A percentile compares a stretch with the other conserved stretches of the same genome.
These are phyloP conservation scores for Pelvicachromis taeniatus DNA, from an alignment of 2,113 vertebrate genomes.

Conservation along the genomic window DNA sequence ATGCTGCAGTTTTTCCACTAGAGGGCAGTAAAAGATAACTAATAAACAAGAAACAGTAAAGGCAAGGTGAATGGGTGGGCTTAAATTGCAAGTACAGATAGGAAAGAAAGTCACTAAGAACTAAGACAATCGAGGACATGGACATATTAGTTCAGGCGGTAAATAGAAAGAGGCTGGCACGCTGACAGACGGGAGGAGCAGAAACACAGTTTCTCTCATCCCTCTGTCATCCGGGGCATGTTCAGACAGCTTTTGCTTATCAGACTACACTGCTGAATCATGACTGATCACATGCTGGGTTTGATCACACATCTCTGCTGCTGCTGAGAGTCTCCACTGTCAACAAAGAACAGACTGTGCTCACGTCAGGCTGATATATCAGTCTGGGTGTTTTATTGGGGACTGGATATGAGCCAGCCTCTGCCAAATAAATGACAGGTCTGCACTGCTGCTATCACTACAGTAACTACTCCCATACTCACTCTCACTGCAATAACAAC, in stretches of 20 bases:
- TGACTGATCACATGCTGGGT: constrained; percentile 3
- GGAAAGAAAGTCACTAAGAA: background rate
- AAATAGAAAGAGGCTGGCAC: background rate
- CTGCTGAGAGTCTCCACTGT: constrained; percentile 8
- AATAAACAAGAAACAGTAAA: background rate
- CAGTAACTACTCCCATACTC: background rate
- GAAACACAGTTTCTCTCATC: background rate
- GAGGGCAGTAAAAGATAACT: constrained; percentile 36
- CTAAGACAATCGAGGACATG: background rate
- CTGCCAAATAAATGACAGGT: background rate
- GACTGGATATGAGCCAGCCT: background rate
- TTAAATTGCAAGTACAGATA: background rate
- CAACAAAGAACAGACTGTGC: constrained; percentile 54
- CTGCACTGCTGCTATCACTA: background rate
- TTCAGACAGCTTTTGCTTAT: constrained; percentile 32
- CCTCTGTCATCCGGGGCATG: background rate
- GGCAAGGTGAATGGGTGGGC: background rate
- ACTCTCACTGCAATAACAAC: background rate
- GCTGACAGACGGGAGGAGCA: background rate
- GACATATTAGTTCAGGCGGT: background rate
- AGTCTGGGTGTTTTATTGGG: background rate
- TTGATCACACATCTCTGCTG: constrained; percentile 15
- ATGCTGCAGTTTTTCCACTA: constrained; percentile 6
- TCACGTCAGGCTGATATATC: constrained; percentile 2
- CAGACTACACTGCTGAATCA: constrained; percentile 23